phyloP scores from a whole-genome alignment of 1,140 invertebrate species.

The Pygmarrhopalites habei region DNA sequence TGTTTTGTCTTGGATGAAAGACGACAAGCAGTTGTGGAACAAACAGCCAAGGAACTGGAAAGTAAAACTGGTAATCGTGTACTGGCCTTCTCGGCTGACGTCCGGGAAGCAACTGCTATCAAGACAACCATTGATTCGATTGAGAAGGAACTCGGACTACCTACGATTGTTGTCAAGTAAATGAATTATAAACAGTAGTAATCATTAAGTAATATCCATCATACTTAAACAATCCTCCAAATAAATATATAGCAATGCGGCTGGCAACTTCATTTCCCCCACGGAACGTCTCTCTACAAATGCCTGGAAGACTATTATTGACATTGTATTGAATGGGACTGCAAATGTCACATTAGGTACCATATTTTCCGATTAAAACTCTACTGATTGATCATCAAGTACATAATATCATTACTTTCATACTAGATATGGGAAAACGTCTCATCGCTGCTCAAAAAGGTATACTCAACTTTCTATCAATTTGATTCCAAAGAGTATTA shows the following conservation, averaged over 20 bases:
- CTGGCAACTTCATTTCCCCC: constrained; percentile 55
- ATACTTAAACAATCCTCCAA: no score
- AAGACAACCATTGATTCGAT: constrained; percentile 48
- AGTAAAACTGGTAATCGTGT: constrained; percentile 47
- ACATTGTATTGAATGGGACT: constrained; percentile 54
- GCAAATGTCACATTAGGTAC: constrained; percentile 50
- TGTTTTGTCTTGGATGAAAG: no score
- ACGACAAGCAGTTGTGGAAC: constrained; percentile 48
- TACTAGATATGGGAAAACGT: constrained; percentile 51
- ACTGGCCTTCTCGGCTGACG: constrained; percentile 45
- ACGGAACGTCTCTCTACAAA: constrained; percentile 51
- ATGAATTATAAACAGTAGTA: no score
- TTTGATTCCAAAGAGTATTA: no score
- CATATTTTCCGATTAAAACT: no score
- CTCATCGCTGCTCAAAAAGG: constrained; percentile 46
- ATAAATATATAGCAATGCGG: no score
- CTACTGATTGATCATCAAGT: no score
- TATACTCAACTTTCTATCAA: no score
- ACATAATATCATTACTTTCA: no score
- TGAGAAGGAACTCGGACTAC: constrained; percentile 49
- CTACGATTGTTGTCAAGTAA: constrained; percentile 53
- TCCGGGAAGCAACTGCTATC: constrained; percentile 47
- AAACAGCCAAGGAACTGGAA: constrained; percentile 49
- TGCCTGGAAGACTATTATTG: constrained; percentile 51
- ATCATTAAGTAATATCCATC: no score